Base-by-base conservation (phyloP, 2,888 invertebrate species). In the Neocrepidodera transversa region DNA sequence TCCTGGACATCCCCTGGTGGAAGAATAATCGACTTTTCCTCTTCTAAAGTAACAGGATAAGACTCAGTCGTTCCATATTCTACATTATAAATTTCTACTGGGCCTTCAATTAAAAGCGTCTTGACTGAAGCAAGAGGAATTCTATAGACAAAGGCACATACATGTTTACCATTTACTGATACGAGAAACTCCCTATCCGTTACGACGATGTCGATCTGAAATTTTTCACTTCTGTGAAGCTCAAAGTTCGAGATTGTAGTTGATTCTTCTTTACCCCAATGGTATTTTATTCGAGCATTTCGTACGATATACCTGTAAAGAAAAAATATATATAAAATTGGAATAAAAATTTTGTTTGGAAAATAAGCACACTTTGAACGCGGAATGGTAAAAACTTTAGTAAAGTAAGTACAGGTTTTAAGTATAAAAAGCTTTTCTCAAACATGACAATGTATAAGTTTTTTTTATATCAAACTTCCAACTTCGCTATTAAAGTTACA, bases 231-330 rank as follows among this genome's bases (percentile, higher is more conserved):
- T 47, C 78, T 69, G 70, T 79, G 77, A 61, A 87, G 82, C 1
- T 84, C 82, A 68, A 85, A 85, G 58, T 70, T 71, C 51, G 71
- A 55, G 30, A 67, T 57, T 6, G 70, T 65, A 64, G 77, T 87
- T n/a, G 88, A 88, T 74, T 93, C 93, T 73, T 93, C 93, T 0
- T 77, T 74, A 0, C 89, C 90, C 93, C 93, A 94, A 48, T 82
- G 80, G 51, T 86, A 86, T 67, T 85, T 85, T 10, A 85, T 76
- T 54, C 85, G 84, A 1, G 86, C 84, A 77, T 93, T 93, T 64
- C 93, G 82, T 0, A 93, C 92, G 35, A 93, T 87, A 73, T 90
- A 90, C 61, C 86, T 70, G 55, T 13, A 62, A 66, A 36, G 10
- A 45, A 43, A 35, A 18, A 23, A 23, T n/a, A n/a, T n/a, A n/a